Conservation (phyloP, 2,797 vertebrate genomes). For the Microhierax caerulescens region DNA sequence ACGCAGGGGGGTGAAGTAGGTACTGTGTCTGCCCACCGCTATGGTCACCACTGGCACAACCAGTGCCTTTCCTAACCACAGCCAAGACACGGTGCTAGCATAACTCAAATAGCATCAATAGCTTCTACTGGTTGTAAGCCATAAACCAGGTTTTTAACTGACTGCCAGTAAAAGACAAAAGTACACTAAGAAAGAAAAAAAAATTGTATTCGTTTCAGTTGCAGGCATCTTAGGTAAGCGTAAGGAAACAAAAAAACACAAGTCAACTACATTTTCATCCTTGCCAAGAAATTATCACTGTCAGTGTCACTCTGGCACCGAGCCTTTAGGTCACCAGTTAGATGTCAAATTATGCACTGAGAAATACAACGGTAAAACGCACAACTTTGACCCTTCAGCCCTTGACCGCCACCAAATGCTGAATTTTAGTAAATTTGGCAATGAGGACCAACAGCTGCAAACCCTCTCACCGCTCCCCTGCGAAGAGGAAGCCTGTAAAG, state of each 20-base stretch:
- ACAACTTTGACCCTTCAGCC: not conserved
- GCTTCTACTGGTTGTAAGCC: not conserved
- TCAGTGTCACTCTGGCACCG: not conserved
- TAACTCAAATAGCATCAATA: not conserved
- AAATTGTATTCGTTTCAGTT: not conserved
- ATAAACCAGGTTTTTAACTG: not conserved
- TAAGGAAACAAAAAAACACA: not conserved
- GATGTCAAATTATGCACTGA: not conserved
- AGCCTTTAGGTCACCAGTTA: not conserved
- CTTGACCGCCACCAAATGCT: not conserved
- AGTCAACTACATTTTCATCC: not conserved
- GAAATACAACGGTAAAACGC: not conserved
- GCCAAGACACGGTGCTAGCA: not conserved
- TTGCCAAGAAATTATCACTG: not conserved
- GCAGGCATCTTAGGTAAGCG: not conserved
- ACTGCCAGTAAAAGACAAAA: not conserved
- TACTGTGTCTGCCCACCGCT: not conserved
- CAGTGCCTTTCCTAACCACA: not conserved
- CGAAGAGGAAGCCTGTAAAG: conserved; percentile 7
- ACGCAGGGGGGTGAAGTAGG: not conserved
- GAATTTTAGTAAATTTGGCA: not conserved
- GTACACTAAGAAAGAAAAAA: not conserved
- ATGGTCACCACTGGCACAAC: not conserved
- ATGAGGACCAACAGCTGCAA: not conserved
- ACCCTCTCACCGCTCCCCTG: not conserved